Percentiles rank a stretch among this genome's conserved stretches.
Conservation (phyloP, 2,888 invertebrate species). For the Sminthurinus aureus region DNA sequence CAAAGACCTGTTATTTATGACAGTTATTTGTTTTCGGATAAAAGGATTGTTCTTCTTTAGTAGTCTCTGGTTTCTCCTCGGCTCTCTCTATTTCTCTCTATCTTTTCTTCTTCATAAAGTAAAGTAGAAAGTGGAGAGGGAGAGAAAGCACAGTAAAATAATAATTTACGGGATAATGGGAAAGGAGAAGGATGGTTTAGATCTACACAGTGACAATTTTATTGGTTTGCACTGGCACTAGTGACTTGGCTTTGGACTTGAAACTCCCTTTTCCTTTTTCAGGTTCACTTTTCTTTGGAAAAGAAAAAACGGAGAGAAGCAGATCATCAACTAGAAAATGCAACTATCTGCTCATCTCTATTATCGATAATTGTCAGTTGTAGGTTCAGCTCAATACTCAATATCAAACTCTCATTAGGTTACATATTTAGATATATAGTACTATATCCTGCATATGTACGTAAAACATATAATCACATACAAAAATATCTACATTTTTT, state of each 20-base stretch:
- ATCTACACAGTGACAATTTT: neutral
- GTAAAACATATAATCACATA: too few species aligned
- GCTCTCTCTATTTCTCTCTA: too few species aligned
- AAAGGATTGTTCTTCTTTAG: neutral
- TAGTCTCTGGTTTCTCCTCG: neutral
- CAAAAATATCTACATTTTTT: too few species aligned
- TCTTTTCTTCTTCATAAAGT: too few species aligned
- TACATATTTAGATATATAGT: too few species aligned
- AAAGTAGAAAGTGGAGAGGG: neutral
- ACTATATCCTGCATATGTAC: too few species aligned
- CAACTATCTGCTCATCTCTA: too few species aligned
- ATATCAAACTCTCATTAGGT: too few species aligned
- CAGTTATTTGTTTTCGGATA: slow-evolving; percentile 33
- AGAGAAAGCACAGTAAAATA: neutral
- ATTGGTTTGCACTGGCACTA: neutral
- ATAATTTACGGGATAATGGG: slow-evolving; percentile 30
- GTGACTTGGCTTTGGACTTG: neutral
- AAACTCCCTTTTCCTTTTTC: neutral
- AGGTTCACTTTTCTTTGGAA: neutral
- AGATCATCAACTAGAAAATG: neutral
- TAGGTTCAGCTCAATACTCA: too few species aligned
- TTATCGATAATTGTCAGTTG: too few species aligned
- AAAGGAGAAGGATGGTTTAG: neutral
- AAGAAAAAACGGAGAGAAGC: neutral
- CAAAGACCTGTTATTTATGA: slow-evolving; percentile 19